A percentile compares a stretch with the other conserved stretches of the same genome.
Evolutionary conservation across 2,113 vertebrate genomes (phyloP).

Genomic region (Laterallus jamaicensis): DNA sequence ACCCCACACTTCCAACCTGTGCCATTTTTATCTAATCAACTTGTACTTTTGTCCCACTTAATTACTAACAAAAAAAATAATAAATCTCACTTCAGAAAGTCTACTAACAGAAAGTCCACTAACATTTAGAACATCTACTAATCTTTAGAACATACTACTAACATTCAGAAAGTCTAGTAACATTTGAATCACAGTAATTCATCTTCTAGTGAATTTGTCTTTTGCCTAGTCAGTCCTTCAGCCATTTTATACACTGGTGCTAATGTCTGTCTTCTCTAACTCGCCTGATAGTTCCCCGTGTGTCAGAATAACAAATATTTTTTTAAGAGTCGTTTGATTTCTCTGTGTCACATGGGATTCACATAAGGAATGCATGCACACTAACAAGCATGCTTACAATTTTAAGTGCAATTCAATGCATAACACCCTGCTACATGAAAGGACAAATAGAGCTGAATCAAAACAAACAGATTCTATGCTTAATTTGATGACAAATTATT

Average conservation of each 20-base stretch:
- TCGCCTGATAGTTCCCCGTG: not conserved
- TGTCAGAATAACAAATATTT: not conserved
- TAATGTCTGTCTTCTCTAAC: not conserved
- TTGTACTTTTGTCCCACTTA: not conserved
- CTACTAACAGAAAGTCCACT: not conserved
- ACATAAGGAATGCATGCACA: not conserved
- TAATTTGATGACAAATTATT: not conserved
- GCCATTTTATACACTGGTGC: not conserved
- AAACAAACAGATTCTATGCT: slow-evolving; percentile 7
- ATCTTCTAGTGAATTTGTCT: not conserved
- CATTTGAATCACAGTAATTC: not conserved
- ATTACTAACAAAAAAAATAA: not conserved
- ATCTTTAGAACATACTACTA: not conserved
- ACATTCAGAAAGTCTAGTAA: not conserved
- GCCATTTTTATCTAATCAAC: not conserved
- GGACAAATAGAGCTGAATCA: not conserved
- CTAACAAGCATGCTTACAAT: not conserved
- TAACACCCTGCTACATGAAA: not conserved
- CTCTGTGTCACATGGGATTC: not conserved
- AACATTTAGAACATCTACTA: not conserved
- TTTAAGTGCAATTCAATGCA: not conserved
- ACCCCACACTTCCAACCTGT: not conserved
- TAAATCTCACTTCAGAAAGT: not conserved
- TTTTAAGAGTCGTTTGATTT: not conserved
- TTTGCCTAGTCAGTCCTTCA: not conserved